Base-by-base conservation (phyloP, 2,888 invertebrate species). In the Drosophila borborema region DNA sequence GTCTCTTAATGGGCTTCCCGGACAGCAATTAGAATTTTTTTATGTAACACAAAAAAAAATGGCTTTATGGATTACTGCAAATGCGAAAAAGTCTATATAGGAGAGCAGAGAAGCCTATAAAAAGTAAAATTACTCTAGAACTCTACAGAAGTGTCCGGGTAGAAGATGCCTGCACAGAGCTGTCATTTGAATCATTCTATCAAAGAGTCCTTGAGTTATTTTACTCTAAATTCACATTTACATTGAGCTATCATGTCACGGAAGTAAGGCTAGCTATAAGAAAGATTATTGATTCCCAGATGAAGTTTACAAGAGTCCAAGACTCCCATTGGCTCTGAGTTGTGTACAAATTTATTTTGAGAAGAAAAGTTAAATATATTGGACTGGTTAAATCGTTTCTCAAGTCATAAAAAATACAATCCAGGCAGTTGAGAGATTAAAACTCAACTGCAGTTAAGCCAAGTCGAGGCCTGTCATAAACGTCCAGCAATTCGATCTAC, bases 401-500 rank as follows among this genome's bases (percentile, higher is more conserved):
- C 45, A n/a, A 4, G 2, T 20, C 43, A 20, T 45, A 20, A 20
- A n/a, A 5, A 12, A 6, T 8, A 45, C 18, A 45, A 20, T 45
- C 12, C 10, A 2, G 2, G 3, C 6, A 45, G 12, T 45, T 45
- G 20, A 46, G 23, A 46, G 28, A 77, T 64, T 53, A 31, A 65
- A 74, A 62, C 45, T 20, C 28, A 48, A 53, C 34, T 38, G 34
- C 20, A 46, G 18, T 20, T 41, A 48, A 55, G 23, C 38, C 69
- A 16, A 41, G 40, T 28, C n/a, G 18, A 20, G 14, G 28, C 34
- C 36, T 69, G 46, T 41, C 70, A 56, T 69, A 69, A 67, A 41
- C 69, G 41, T 23, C n/a, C 23, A 20, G 34, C 48, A 28, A 69
- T 38, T 59, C 49, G 60, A 70, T 45, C 38, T 16, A 36, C 28